A percentile compares a stretch with the other conserved stretches of the same genome.
Conservation (phyloP, 2,113 vertebrate species). For the Nematolebias whitei region DNA sequence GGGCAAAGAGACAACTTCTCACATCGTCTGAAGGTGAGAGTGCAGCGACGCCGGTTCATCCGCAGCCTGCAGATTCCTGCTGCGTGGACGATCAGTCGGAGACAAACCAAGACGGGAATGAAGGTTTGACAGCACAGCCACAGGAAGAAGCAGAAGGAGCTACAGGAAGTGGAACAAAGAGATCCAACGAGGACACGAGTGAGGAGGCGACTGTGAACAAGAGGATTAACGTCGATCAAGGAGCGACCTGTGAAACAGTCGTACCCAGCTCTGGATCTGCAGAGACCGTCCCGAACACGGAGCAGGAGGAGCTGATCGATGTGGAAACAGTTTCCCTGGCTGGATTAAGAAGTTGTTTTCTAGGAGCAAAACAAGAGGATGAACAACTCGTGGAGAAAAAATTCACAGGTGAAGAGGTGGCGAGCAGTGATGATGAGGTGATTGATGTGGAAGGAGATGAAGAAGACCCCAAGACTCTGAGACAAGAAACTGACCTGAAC, state of each 20-base stretch:
- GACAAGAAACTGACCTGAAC: background rate
- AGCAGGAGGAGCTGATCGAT: slow-evolving; percentile 5
- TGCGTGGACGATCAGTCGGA: background rate
- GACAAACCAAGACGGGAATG: background rate
- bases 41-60: background rate
- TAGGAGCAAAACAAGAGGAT: background rate
- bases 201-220: slow-evolving; percentile 14
- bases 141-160: background rate
- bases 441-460: slow-evolving; percentile 29
- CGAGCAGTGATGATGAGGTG: slow-evolving; percentile 15
- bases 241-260: background rate
- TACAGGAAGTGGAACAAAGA: slow-evolving; percentile 13
- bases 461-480: background rate
- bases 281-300: no score
- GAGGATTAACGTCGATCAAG: slow-evolving; percentile 24
- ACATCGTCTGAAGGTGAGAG: background rate
- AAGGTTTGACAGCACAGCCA: background rate
- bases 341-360: background rate
- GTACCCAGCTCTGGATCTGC: no score
- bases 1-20: background rate
- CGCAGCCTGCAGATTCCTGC: background rate
- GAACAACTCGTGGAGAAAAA: background rate
- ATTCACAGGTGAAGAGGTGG: background rate
- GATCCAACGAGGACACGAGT: background rate
- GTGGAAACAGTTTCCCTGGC: background rate